Conservation (phyloP, 2,113 vertebrate species). For the Acrocephalus arundinaceus region DNA sequence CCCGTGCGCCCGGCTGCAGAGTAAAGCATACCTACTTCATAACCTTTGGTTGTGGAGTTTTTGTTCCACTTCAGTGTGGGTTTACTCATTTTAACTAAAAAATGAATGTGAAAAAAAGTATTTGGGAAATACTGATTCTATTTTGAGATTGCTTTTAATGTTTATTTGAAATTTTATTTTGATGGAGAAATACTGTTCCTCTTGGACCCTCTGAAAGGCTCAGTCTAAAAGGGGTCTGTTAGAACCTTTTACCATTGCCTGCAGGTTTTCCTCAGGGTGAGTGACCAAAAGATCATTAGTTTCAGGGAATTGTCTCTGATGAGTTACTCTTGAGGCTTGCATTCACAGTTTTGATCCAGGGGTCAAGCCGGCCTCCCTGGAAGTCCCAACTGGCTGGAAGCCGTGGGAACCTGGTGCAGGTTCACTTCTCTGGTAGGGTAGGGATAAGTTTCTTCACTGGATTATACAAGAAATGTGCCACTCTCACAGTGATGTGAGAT, state of each 20-base stretch:
- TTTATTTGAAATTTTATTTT: background rate
- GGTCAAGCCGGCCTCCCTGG: background rate
- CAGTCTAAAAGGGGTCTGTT: background rate
- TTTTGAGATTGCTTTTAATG: background rate
- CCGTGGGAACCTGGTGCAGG: background rate
- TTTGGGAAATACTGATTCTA: background rate
- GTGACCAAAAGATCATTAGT: background rate
- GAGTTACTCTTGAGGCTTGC: background rate
- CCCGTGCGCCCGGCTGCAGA: too few species aligned
- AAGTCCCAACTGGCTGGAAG: background rate
- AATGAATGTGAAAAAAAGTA: fast-evolving
- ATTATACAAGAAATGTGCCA: background rate
- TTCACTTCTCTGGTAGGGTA: background rate
- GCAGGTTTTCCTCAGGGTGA: background rate
- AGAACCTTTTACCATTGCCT: background rate
- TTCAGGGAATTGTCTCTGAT: background rate
- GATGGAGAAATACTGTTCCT: background rate
- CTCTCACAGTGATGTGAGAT: background rate
- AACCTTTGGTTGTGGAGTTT: too few species aligned
- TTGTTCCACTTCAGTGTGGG: background rate
- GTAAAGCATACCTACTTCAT: too few species aligned
- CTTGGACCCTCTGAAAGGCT: background rate
- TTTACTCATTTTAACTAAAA: background rate
- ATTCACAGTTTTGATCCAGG: background rate
- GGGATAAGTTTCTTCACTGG: background rate